phyloP scores from a whole-genome alignment of 2,113 vertebrate species.

The Cromileptes altivelis region DNA sequence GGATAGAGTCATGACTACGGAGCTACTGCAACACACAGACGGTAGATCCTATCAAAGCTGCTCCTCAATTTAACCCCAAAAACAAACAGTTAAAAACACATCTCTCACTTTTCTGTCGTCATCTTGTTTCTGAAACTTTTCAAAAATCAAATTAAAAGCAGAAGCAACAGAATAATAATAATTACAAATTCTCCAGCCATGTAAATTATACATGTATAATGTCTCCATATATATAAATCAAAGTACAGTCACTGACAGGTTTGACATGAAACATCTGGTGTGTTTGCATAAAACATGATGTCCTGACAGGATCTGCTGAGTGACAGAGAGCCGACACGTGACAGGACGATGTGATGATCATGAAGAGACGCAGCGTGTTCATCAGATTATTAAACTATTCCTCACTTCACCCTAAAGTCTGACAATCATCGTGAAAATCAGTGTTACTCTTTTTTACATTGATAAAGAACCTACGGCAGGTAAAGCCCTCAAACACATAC shows the following conservation, averaged over 20 bases:
- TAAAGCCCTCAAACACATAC: conserved; percentile 31
- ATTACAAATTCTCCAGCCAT: conserved; percentile 54
- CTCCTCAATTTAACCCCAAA: conserved; percentile 23
- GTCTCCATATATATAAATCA: conserved; percentile 57
- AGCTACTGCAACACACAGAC: conserved; percentile 22
- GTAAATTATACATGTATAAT: conserved; percentile 55
- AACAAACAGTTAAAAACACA: conserved; percentile 35
- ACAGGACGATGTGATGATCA: not conserved
- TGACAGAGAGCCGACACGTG: conserved; percentile 1
- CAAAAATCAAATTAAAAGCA: conserved; percentile 42
- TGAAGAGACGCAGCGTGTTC: conserved; percentile 34
- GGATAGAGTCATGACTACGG: conserved; percentile 28
- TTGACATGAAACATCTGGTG: conserved; percentile 32
- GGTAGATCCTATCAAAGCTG: conserved; percentile 10
- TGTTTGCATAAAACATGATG: conserved; percentile 60
- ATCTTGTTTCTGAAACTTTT: conserved; percentile 3
- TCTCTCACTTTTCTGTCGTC: conserved; percentile 4
- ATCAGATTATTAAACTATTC: conserved; percentile 15
- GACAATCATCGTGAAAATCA: conserved; percentile 15
- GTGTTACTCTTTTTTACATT: not conserved
- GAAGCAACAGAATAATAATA: conserved; percentile 24
- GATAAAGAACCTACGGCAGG: not conserved
- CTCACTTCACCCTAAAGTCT: conserved; percentile 22
- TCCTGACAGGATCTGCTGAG: conserved; percentile 8
- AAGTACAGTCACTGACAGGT: conserved; percentile 55